These are phyloP conservation scores for Sarcoramphus papa DNA, from an alignment of 2,797 vertebrate genomes.

Conservation along the genomic window DNA sequence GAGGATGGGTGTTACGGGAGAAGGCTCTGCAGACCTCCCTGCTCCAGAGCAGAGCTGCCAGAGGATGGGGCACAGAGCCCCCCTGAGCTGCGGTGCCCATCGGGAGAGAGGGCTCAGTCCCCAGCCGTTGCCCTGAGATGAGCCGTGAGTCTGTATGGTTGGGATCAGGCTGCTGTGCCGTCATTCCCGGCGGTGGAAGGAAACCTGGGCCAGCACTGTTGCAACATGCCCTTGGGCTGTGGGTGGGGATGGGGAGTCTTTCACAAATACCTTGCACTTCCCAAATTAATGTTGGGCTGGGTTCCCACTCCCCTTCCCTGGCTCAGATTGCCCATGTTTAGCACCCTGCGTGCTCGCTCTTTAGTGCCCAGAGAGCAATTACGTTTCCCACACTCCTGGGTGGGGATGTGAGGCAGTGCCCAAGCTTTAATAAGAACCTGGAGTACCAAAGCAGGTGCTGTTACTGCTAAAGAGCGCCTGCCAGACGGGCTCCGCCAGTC, in stretches of 20 bases:
- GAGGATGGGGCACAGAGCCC: no score
- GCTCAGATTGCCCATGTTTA: not conserved
- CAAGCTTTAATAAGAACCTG: not conserved
- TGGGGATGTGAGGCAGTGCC: not conserved
- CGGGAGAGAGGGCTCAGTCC: no score
- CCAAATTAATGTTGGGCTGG: not conserved
- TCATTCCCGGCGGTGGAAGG: not conserved
- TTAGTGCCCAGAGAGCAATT: not conserved
- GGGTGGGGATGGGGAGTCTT: not conserved
- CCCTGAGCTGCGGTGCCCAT: not conserved
- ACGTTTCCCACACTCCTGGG: not conserved
- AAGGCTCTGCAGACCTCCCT: no score
- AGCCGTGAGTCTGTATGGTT: fast-evolving
- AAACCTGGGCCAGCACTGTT: not conserved
- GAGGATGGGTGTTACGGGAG: not conserved
- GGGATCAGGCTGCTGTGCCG: not conserved
- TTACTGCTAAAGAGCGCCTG: not conserved
- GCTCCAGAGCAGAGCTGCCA: not conserved
- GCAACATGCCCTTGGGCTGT: not conserved
- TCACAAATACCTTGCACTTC: not conserved
- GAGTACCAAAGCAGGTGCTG: not conserved
- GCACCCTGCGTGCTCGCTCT: not conserved
- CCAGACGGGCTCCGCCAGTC: not conserved
- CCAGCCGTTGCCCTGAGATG: fast-evolving
- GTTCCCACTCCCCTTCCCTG: not conserved